A percentile compares a stretch with the other conserved stretches of the same genome.
These are phyloP conservation scores for Scyliorhinus canicula DNA, from an alignment of 2,797 vertebrate species.

Conservation along the genomic window DNA sequence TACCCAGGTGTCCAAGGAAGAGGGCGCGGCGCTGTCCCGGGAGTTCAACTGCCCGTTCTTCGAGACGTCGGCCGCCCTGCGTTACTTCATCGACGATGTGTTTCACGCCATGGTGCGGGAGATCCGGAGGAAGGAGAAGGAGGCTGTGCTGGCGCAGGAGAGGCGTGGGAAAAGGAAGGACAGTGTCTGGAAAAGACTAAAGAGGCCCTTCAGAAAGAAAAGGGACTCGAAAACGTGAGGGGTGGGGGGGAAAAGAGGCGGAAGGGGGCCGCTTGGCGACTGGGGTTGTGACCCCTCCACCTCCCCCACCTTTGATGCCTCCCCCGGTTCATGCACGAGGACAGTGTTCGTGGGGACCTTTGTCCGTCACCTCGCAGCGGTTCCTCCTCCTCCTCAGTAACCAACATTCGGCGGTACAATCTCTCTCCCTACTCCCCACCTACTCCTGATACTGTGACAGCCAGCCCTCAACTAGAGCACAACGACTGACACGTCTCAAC, in stretches of 20 bases:
- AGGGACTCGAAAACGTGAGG: conserved; percentile 69
- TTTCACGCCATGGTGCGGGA: conserved; percentile 75
- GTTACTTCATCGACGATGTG: conserved; percentile 76
- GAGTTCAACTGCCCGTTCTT: conserved; percentile 81
- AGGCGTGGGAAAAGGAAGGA: conserved; percentile 61
- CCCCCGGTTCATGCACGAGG: not conserved
- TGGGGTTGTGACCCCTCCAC: not conserved
- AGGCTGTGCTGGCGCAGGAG: conserved; percentile 60
- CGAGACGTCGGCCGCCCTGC: conserved; percentile 73
- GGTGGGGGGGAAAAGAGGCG: not conserved
- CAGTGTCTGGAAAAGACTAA: conserved; percentile 71
- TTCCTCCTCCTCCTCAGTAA: not conserved
- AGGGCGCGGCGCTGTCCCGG: conserved; percentile 65
- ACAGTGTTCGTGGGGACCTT: not conserved
- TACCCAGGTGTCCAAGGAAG: conserved; percentile 72
- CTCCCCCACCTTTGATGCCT: not conserved
- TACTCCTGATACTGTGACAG: not conserved
- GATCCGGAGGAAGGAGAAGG: conserved; percentile 69
- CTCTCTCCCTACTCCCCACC: not conserved
- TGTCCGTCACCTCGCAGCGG: not conserved
- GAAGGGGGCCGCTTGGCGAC: not conserved
- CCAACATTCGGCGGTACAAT: not conserved
- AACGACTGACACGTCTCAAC: not conserved
- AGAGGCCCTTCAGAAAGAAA: conserved; percentile 68
- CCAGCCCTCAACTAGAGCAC: not conserved